Evolutionary conservation across 2,888 invertebrate species (phyloP), one percentile per base, ranked within the genome.

Genomic region (Ophioninae sp.): DNA sequence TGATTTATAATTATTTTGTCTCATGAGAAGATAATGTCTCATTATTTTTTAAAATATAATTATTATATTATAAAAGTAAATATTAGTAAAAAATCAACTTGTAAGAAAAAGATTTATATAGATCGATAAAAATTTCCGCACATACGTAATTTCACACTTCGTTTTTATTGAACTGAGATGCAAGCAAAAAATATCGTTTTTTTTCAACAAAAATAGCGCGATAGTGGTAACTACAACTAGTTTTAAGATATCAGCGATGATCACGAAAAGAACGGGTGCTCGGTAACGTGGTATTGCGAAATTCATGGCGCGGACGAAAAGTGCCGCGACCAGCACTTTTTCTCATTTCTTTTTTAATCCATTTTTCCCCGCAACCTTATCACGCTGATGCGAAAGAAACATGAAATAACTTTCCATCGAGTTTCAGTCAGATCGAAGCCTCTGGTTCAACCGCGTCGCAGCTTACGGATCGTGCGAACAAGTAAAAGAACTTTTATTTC

Each of bases 251-350:
- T 58, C 41, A 51, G 69, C n/a, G 20, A 22, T 10, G 17, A 81
- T 81, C 79, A 73, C 72, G 81, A 75, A 81, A 79, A 79, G 61
- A 61, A 63, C 63, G 41, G 75, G 58, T 79, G 67, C 71, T 76
- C 68, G 37, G 73, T 73, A 81, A 58, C 79, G 73, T 76, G 84
- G n/a, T 22, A 81, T 84, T 84, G 84, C 72, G 79, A 79, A 81
- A 84, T 78, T 8, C 37, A 13, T 51, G 9, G 41, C 65, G n/a
- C n/a, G 71, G 30, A 75, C 10, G 56, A 41, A 67, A 81, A 81
- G n/a, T 72, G 20, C 65, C 10, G 65, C 61, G 22, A 41, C n/a
- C 51, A 58, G 68, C 63, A 74, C 37, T 64, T 71, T 69, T 41
- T 44, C 23, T 58, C 23, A 41, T 56, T 65, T 20, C 65, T 39